phyloP scores from a whole-genome alignment of 1,140 invertebrate genomes.

The Neodiprion fabricii region DNA sequence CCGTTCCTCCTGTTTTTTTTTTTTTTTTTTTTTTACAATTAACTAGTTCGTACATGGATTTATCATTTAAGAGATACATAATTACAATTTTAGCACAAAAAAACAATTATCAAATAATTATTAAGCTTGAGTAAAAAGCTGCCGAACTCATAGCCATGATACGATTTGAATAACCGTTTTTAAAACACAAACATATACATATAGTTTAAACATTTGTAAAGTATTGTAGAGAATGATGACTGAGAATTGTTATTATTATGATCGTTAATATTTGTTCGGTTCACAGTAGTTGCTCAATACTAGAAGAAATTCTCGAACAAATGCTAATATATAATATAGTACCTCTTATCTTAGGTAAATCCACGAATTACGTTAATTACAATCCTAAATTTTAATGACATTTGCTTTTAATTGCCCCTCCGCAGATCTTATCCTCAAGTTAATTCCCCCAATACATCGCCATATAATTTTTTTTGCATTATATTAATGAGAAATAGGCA shows the following conservation, averaged over 20 bases:
- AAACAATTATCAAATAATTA: not conserved
- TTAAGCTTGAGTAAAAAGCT: not conserved
- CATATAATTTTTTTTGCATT: not conserved
- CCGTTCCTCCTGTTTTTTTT: slow-evolving; percentile 10
- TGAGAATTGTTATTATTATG: too few species aligned
- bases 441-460: not conserved
- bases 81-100: not conserved
- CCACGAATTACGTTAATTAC: not conserved
- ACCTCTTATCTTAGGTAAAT: not conserved
- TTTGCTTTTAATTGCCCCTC: slow-evolving; percentile 5
- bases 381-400: not conserved
- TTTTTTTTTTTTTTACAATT: slow-evolving; percentile 14
- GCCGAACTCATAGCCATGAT: not conserved
- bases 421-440: not conserved
- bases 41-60: slow-evolving; percentile 22
- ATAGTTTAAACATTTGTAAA: too few species aligned
- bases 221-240: too few species aligned
- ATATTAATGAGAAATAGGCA: slow-evolving; percentile 3
- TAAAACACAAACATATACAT: too few species aligned
- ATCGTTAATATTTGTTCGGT: too few species aligned
- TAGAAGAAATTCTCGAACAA: too few species aligned
- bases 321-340: too few species aligned
- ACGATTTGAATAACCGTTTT: too few species aligned
- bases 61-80: slow-evolving; percentile 18
- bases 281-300: too few species aligned